Evolutionary conservation across 2,113 vertebrate species (phyloP).

Genomic region (Oreotrochilus melanogaster): DNA sequence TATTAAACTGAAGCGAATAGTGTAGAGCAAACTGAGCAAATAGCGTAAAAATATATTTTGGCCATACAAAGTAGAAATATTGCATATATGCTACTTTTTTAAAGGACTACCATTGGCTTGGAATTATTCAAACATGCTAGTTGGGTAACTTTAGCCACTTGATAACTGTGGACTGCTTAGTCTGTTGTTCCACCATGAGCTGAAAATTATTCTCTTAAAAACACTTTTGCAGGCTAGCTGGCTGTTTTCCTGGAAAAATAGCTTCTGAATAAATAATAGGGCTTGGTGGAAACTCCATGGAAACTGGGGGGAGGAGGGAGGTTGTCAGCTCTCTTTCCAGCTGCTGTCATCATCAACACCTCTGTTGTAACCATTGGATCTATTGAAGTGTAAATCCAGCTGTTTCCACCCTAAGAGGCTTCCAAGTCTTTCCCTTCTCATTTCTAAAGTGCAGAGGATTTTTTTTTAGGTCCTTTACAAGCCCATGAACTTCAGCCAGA

Average conservation of each 20-base stretch:
- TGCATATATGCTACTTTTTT: background rate
- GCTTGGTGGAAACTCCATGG: constrained; percentile 40
- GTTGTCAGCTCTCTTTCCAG: constrained; percentile 21
- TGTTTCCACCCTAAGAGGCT: background rate
- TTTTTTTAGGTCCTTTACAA: background rate
- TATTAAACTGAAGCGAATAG: background rate
- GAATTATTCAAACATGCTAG: background rate
- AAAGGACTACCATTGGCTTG: background rate
- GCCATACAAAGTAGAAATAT: background rate
- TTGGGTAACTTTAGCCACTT: background rate
- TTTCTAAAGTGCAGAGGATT: background rate
- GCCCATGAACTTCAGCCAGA: background rate
- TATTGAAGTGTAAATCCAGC: constrained; percentile 13
- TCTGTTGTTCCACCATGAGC: background rate
- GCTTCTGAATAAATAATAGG: constrained; percentile 35
- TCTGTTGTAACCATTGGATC: background rate
- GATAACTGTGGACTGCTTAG: background rate
- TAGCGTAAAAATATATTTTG: background rate
- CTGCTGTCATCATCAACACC: constrained; percentile 8
- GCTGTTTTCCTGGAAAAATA: constrained; percentile 54
- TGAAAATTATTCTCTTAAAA: constrained; percentile 11
- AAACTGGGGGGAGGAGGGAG: background rate
- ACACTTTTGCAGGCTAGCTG: background rate
- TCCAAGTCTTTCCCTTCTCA: background rate
- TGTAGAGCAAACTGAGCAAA: background rate